Evolutionary conservation across 2,797 vertebrate species (phyloP).

Genomic region (Clarias fuscus): DNA sequence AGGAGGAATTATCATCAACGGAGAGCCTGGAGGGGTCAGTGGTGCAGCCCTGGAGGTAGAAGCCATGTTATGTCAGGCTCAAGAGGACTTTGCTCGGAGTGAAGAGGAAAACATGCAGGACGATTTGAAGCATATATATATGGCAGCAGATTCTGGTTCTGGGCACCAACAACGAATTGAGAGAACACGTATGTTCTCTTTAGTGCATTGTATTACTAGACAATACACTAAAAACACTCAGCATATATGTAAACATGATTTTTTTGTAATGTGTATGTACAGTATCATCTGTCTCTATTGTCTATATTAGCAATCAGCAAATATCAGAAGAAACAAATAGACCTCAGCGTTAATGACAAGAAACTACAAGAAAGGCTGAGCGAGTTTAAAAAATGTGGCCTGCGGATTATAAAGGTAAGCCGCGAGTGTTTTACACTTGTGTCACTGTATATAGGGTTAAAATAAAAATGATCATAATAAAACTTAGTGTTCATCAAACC

Average conservation of each 20-base stretch:
- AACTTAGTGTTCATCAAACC: too few species aligned
- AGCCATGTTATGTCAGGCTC: slow-evolving; percentile 72
- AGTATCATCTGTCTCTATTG: slow-evolving; percentile 7
- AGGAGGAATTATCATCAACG: slow-evolving; percentile 67
- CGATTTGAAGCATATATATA: neutral
- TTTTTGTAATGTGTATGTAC: neutral
- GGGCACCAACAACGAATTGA: neutral
- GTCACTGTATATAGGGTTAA: neutral
- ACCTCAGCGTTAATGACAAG: fast-evolving
- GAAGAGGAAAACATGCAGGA: slow-evolving; percentile 60
- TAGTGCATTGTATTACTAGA: neutral
- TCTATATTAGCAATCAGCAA: fast-evolving
- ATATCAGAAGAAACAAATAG: slow-evolving; percentile 19
- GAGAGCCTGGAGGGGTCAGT: slow-evolving; percentile 50
- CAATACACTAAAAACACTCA: neutral
- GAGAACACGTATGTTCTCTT: slow-evolving; percentile 31
- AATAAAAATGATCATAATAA: neutral
- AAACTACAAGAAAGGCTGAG: slow-evolving; percentile 39
- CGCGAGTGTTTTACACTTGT: neutral
- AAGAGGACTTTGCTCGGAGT: slow-evolving; percentile 64
- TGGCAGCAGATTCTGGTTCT: neutral
- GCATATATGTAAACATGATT: neutral
- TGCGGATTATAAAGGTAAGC: slow-evolving; percentile 71
- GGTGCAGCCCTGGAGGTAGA: slow-evolving; percentile 71
- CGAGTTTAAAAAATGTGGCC: slow-evolving; percentile 56